A percentile compares a stretch with the other conserved stretches of the same genome.
Conservation (phyloP, 2,888 invertebrate genomes). For the Latrodectus elegans region DNA sequence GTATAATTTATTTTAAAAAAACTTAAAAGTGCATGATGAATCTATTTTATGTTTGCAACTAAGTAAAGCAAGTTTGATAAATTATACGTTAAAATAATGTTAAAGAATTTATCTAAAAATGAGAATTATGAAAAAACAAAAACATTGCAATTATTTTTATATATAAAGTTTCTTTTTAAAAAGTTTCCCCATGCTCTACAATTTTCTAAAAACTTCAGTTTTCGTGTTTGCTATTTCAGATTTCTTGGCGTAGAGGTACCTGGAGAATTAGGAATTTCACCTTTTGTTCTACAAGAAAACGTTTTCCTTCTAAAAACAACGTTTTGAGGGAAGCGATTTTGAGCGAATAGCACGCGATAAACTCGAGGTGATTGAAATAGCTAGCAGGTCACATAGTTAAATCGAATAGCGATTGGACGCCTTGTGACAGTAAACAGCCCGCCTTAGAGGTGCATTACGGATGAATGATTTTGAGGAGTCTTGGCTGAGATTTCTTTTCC, state of each 20-base stretch:
- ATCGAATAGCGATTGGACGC: conserved; percentile 44
- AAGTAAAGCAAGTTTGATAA: too few relatives aligned
- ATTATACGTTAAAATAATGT: too few relatives aligned
- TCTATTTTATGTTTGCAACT: too few relatives aligned
- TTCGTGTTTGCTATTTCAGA: background rate
- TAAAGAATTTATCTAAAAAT: too few relatives aligned
- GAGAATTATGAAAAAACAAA: too few relatives aligned
- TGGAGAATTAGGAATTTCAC: conserved; percentile 57
- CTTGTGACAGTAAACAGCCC: conserved; percentile 59
- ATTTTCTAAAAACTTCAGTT: background rate
- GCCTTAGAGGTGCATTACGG: conserved; percentile 58
- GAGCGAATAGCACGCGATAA: conserved; percentile 55
- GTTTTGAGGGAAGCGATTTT: conserved; percentile 22
- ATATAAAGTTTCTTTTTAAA: too few relatives aligned
- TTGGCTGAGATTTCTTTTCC: conserved; percentile 39
- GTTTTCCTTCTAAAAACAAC: conserved; percentile 74
- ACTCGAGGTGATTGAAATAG: conserved; percentile 34
- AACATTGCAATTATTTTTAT: too few relatives aligned
- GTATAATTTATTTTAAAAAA: too few relatives aligned
- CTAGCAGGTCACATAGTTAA: conserved; percentile 61
- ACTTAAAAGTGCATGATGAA: too few relatives aligned
- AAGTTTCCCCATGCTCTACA: too few relatives aligned
- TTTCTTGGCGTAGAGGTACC: background rate
- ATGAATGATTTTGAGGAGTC: conserved; percentile 43
- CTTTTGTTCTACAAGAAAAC: conserved; percentile 76